Percentiles rank a stretch among this genome's conserved stretches.
Evolutionary conservation across 2,888 invertebrate species (phyloP).

Genomic region (Dromius quadrimaculatus): DNA sequence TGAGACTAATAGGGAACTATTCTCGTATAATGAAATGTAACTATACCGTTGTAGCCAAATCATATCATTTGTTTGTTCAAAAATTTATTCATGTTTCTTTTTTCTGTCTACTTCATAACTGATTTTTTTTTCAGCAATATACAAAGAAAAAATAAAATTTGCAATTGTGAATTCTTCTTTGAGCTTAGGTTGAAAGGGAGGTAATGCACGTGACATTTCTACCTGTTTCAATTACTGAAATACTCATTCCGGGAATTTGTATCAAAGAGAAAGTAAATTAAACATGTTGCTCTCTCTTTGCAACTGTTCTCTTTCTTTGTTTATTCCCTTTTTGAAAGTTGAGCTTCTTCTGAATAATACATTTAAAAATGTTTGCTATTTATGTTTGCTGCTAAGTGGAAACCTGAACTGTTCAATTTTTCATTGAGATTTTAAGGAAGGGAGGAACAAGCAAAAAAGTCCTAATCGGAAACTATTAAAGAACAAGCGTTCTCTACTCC

Average conservation of each 20-base stretch:
- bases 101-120: too few species aligned
- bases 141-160: too few species aligned
- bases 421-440: constrained; percentile 21
- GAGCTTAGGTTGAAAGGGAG: background rate
- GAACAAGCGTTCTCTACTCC: too few species aligned
- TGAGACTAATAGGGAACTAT: too few species aligned
- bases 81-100: too few species aligned
- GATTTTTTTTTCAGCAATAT: too few species aligned
- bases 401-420: constrained; percentile 38
- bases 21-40: too few species aligned
- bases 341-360: constrained; percentile 34
- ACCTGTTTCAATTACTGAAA: constrained; percentile 38
- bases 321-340: constrained; percentile 22
- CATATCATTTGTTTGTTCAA: too few species aligned
- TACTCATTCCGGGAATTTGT: constrained; percentile 39
- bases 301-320: constrained; percentile 36
- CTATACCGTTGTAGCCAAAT: too few species aligned
- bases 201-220: constrained; percentile 21
- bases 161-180: background rate
- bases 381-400: constrained; percentile 34
- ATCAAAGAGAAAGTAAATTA: constrained; percentile 46
- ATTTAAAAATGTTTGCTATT: constrained; percentile 46
- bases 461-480: too few species aligned
- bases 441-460: too few species aligned
- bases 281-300: constrained; percentile 38